These are phyloP conservation scores for Podiceps cristatus DNA, from an alignment of 2,113 vertebrate genomes.

Conservation along the genomic window DNA sequence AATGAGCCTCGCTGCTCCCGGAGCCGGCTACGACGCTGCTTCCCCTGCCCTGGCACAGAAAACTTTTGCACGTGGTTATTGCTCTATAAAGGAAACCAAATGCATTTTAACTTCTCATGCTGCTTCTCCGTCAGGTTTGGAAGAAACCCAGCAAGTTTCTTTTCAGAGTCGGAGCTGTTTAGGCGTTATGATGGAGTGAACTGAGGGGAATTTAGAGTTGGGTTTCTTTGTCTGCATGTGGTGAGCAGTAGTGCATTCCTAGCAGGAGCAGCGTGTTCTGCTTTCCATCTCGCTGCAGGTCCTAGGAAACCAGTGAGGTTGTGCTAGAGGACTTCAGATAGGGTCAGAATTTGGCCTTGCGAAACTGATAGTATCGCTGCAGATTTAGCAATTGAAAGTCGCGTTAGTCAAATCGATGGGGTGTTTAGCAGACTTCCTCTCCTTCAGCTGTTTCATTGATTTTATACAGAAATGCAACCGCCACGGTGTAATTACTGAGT, in stretches of 20 bases:
- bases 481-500: neutral
- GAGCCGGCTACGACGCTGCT: neutral
- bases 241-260: neutral
- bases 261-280: neutral
- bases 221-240: conserved; percentile 24
- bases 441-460: neutral
- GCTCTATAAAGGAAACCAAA: neutral
- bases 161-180: neutral
- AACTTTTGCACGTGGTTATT: conserved; percentile 4
- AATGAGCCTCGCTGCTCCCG: neutral
- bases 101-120: accelerated
- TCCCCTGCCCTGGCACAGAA: neutral
- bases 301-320: neutral
- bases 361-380: neutral
- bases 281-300: neutral
- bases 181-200: neutral
- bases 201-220: neutral
- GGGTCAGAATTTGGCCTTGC: neutral
- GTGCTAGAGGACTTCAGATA: neutral
- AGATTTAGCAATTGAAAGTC: neutral
- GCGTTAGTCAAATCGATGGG: neutral
- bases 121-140: neutral
- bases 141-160: neutral
- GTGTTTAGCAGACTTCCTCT: neutral
- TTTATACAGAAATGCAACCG: neutral